Evolutionary conservation across 2,797 vertebrate species (phyloP).

Genomic region (Pteropus rufus): DNA sequence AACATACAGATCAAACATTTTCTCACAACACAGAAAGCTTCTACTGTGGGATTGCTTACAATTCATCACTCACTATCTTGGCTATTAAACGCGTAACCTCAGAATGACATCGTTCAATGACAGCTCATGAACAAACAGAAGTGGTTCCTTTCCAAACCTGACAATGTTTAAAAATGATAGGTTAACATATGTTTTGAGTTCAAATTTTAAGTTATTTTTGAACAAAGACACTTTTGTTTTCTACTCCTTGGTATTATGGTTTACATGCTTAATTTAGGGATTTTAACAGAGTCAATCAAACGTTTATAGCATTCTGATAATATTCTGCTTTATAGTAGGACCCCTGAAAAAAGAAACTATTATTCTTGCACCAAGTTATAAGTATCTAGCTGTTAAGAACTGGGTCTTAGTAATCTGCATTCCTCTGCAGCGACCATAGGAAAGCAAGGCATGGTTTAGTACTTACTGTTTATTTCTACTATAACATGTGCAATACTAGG

Average conservation of each 20-base stretch:
- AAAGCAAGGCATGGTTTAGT: not conserved
- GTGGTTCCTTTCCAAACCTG: not conserved
- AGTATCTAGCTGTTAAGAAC: constrained; percentile 3
- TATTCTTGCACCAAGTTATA: not conserved
- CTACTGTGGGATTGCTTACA: not conserved
- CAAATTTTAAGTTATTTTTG: constrained; percentile 23
- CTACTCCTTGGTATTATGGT: not conserved
- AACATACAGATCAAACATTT: constrained; percentile 8
- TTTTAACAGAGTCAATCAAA: constrained; percentile 47
- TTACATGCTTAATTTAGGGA: not conserved
- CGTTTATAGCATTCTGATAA: not conserved
- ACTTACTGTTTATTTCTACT: not conserved
- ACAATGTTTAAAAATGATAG: not conserved
- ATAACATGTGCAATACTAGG: not conserved
- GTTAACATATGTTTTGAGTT: constrained; percentile 13
- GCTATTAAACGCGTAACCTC: not conserved
- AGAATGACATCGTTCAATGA: not conserved
- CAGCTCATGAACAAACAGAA: not conserved
- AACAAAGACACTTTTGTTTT: constrained; percentile 38
- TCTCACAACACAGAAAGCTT: not conserved
- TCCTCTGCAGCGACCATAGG: not conserved
- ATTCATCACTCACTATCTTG: not conserved
- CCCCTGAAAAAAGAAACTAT: not conserved
- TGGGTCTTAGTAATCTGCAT: not conserved
- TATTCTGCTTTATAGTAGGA: not conserved